phyloP scores from a whole-genome alignment of 2,797 vertebrate species.

The Rhinogobio ventralis region DNA sequence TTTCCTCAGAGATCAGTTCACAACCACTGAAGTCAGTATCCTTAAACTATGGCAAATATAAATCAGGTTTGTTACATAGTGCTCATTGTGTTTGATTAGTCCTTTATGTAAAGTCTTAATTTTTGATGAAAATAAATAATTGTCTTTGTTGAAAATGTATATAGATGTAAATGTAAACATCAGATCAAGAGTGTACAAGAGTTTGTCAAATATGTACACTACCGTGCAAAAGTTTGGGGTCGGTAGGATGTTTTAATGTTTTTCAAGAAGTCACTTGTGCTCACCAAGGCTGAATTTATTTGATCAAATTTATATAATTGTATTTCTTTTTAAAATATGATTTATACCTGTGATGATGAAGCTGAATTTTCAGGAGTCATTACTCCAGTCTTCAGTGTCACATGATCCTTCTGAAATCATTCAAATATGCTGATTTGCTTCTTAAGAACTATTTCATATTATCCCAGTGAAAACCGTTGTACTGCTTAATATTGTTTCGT shows the following conservation, averaged over 20 bases:
- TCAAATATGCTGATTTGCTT: too few species aligned
- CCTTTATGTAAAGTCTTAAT: background rate
- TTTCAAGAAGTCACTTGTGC: background rate
- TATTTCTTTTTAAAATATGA: too few species aligned
- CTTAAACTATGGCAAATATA: slow-evolving; percentile 71
- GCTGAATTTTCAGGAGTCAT: too few species aligned
- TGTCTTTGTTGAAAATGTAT: background rate
- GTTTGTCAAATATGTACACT: background rate
- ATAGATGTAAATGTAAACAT: background rate
- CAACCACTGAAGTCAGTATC: slow-evolving; percentile 99
- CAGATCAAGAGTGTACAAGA: background rate
- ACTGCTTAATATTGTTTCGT: background rate
- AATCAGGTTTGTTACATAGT: background rate
- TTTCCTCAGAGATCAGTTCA: slow-evolving; percentile 98
- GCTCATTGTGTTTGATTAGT: background rate
- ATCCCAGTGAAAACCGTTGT: background rate
- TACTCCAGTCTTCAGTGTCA: too few species aligned
- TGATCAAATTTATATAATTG: too few species aligned
- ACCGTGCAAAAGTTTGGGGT: background rate
- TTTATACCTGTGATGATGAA: too few species aligned
- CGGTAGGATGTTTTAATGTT: background rate
- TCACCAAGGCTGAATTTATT: background rate
- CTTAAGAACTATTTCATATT: too few species aligned
- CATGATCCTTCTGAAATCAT: too few species aligned
- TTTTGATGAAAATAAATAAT: background rate